Base-by-base conservation (phyloP, 2,888 invertebrate genomes). In the Bhutanitis thaidina region DNA sequence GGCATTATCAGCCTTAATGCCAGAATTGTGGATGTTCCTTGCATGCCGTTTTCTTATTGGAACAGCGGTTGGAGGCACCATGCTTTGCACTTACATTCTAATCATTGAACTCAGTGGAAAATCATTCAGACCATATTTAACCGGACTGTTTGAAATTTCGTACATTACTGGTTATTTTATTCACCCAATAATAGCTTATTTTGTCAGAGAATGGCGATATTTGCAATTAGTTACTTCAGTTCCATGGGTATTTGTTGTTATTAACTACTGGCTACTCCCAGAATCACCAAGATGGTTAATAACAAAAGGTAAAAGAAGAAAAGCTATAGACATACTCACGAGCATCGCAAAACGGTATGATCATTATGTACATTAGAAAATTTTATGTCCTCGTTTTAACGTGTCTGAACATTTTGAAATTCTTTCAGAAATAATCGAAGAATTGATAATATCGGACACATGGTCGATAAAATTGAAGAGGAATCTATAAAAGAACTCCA, bases 221-320 rank as follows among this genome's bases (percentile, higher is more conserved):
- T 80, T 93, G 30, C 92, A 93, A 65, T 67, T 92, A 10, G 87
- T 86, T 0, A 90, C 91, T 5, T 92, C 92, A 34, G 62, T 76
- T 1, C 88, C 87, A 0, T 91, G 91, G 72, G 64, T 82, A 5
- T 57, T 93, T 30, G 84, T 94, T 4, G 72, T 93, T 34, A 74
- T 89, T 0, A 94, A 92, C 58, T 93, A 92, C 64, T 94, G 93
- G 91, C 66, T 94, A 7, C 80, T 95, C 48, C 95, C 95, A 0
- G 96, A 96, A 80, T 95, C 95, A 1, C 95, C 96, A 0, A 90
- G 95, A 48, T 96, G 95, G 95, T 81, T 95, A 7, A 89, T 94
- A 37, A 92, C 93, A 9, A 91, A 92, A 1, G 94, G 94, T 0
- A 90, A 88, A 54, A 88, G 91, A 48, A 91, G 92, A 25, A 84